Base-by-base conservation (phyloP, 1,140 invertebrate genomes). In the Wasmannia auropunctata region DNA sequence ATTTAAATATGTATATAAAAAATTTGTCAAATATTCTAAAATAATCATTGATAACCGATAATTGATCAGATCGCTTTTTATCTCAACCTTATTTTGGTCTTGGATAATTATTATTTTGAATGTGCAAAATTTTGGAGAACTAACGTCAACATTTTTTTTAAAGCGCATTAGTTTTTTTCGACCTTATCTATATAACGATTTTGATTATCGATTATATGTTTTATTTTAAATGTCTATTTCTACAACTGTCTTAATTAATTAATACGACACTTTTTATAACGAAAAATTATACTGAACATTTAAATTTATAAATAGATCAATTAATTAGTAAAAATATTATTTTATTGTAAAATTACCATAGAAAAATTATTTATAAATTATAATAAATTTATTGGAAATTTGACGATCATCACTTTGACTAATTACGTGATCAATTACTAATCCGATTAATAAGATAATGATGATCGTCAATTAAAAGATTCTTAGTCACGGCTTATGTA, bases 381-480 rank as follows among this genome's bases (percentile, higher is more conserved):
- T 43, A 25, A 67, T 5, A 25, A n/a, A 22, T 40, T 80, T 40
- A 28, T 54, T 51, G 3, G 0, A 51, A 19, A 43, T 19, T 51
- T 16, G 14, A 0, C 19, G 3, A 34, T 80, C 14, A 70, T 86
- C 16, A 3, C 19, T 11, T n/a, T 2, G n/a, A 40, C 6, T n/a
- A 43, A 34, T 51, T 40, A 34, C 34, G 10, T 19, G 19, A 25
- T n/a, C 69, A 14, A 40, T 86, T 91, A n/a, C n/a, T 88, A 37
- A 80, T 37, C n/a, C 43, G 43, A 1, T 51, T 67, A 67, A 67
- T 37, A 67, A 79, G 67, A 51, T 85, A 75, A 11, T 4, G 56
- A 25, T 85, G 40, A 84, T 69, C n/a, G n/a, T 54, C 60, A 85
- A 90, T 91, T 88, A 87, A 85, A 91, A 46, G 79, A 86, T 85